Evolutionary conservation across 1,140 invertebrate species (phyloP).

Genomic region (Gonatopus flavifemur): DNA sequence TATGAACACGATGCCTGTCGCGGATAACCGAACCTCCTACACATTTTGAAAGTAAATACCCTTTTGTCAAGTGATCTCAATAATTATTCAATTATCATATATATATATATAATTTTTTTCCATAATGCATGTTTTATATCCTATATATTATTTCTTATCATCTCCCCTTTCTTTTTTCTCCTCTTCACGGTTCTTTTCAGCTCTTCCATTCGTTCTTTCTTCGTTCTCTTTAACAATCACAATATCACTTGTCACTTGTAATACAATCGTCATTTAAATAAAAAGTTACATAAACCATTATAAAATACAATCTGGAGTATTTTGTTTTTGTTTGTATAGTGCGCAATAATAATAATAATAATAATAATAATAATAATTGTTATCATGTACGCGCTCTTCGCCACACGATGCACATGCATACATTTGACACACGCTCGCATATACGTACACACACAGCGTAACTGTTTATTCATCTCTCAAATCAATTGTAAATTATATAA

Average conservation of each 20-base stretch:
- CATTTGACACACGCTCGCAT: constrained; percentile 24
- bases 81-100: constrained; percentile 24
- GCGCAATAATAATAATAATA: no score
- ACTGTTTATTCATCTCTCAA: no score
- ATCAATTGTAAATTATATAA: constrained; percentile 58
- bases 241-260: constrained; percentile 60
- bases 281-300: constrained; percentile 59
- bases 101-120: constrained; percentile 20
- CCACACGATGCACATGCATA: no score
- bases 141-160: constrained; percentile 24
- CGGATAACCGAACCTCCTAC: constrained; percentile 57
- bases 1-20: constrained; percentile 57
- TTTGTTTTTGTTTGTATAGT: no score
- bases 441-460: constrained; percentile 30
- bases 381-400: no score
- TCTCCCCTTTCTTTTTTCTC: background rate
- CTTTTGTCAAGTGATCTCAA: no score
- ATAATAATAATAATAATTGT: no score
- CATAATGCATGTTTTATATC: constrained; percentile 27
- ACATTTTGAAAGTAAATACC: constrained; percentile 47
- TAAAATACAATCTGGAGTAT: constrained; percentile 61
- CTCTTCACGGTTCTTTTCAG: constrained; percentile 15
- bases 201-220: constrained; percentile 14
- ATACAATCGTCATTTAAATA: constrained; percentile 56
- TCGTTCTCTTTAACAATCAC: constrained; percentile 48